phyloP scores from a whole-genome alignment of 2,113 vertebrate species.

The Neogobius melanostomus region DNA sequence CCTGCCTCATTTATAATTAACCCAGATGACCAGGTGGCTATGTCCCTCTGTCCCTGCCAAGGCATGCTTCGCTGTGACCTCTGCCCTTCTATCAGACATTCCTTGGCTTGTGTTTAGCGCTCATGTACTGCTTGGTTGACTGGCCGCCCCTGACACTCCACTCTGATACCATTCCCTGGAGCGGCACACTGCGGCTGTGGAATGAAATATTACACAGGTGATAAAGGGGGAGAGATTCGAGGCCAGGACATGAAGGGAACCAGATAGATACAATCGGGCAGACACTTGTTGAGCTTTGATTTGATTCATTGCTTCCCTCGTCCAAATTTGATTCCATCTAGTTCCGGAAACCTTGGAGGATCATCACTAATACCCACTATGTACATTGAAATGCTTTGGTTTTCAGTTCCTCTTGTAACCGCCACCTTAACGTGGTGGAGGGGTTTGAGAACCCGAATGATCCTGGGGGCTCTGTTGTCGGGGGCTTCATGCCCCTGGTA shows the following conservation, averaged over 20 bases:
- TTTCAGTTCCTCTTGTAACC: too few relatives aligned
- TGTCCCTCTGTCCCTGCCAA: constrained; percentile 77
- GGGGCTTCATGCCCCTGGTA: too few relatives aligned
- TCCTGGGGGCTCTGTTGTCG: too few relatives aligned
- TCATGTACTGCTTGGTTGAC: constrained; percentile 53
- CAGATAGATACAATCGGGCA: neutral
- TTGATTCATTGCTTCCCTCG: neutral
- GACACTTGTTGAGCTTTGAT: constrained; percentile 6
- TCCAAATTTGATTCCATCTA: constrained; percentile 5
- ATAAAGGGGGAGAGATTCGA: constrained; percentile 15
- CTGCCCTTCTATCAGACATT: constrained; percentile 73
- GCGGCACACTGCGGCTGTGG: constrained; percentile 20
- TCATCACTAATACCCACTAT: constrained; percentile 10
- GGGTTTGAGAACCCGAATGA: too few relatives aligned
- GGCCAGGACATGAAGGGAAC: neutral
- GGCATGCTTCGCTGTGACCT: constrained; percentile 71
- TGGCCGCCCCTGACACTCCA: constrained; percentile 9
- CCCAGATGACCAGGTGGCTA: constrained; percentile 77
- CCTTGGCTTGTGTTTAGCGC: constrained; percentile 65
- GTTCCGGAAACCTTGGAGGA: constrained; percentile 50
- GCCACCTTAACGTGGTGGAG: too few relatives aligned
- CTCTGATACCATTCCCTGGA: constrained; percentile 30
- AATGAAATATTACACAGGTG: constrained; percentile 22
- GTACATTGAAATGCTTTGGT: neutral
- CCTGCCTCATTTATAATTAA: constrained; percentile 78